A percentile compares a stretch with the other conserved stretches of the same genome.
Evolutionary conservation across 1,140 invertebrate species (phyloP).

Genomic region (Anastatus disparis): DNA sequence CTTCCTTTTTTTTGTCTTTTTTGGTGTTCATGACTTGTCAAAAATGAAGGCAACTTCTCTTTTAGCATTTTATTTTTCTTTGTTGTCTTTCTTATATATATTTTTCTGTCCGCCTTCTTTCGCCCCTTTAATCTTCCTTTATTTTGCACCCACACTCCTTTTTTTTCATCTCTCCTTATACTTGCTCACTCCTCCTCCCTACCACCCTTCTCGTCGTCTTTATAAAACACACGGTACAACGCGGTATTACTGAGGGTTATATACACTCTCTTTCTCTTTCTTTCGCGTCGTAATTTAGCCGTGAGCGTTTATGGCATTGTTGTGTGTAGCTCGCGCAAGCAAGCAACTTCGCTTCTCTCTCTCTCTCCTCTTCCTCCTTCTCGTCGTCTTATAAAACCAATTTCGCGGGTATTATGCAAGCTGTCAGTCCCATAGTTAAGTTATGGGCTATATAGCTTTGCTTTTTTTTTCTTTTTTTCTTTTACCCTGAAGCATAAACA

Average conservation of each 20-base stretch:
- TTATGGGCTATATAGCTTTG: conserved; percentile 60
- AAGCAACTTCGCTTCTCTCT: no score
- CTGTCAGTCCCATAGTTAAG: conserved; percentile 63
- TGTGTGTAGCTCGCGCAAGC: conserved; percentile 42
- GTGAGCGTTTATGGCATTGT: conserved; percentile 64
- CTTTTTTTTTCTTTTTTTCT: no score
- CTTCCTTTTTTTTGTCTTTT: no score
- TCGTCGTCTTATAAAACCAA: conserved; percentile 66
- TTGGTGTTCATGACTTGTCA: conserved; percentile 17
- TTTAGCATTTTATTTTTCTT: neutral
- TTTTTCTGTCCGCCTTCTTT: conserved; percentile 30
- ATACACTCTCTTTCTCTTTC: no score
- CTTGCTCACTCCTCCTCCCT: conserved; percentile 13
- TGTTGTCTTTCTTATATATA: neutral
- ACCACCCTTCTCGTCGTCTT: neutral
- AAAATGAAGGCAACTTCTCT: neutral
- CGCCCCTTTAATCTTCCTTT: conserved; percentile 39
- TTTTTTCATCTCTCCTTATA: neutral
- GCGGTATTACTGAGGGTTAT: no score
- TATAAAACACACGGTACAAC: no score
- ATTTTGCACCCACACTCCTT: conserved; percentile 33
- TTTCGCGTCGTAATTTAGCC: conserved; percentile 61
- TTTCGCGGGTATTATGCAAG: conserved; percentile 67
- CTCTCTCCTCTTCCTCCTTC: no score
- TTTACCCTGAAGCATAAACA: conserved; percentile 57